Evolutionary conservation across 2,113 vertebrate genomes (phyloP), one percentile per base, ranked within the genome.

Genomic region (Cochlearius cochlearius): DNA sequence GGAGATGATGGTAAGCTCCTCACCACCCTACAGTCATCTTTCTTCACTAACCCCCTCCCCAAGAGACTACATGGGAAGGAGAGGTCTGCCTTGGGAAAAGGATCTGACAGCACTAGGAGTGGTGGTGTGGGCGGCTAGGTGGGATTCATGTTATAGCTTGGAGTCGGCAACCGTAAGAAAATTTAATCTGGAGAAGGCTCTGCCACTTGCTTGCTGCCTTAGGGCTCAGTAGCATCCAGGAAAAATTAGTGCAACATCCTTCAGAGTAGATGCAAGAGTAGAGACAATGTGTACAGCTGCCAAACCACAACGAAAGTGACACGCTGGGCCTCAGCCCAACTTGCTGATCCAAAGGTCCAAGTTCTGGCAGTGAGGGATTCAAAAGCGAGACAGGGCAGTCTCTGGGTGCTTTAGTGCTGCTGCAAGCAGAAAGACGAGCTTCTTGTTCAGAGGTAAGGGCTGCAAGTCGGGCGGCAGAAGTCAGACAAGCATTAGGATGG

Each of bases 1-100:
- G 97, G 97, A 36, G 98, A 98, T 39, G 98, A 98, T 10, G 98
- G 98, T 98, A 94, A 98, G 98, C 56, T 23, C 45, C 91, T 96
- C 76, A 45, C 34, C 26, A 36, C 11, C 45, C 56, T 27, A 26
- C 73, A 20, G 26, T 20, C 80, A 68, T 52, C 43, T 75, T 88
- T 80, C 56, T 72, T 96, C 77, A 16, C 29, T 68, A 50, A 36
- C 10, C 17, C 15, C 27, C 27, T 77, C 36, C 30, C 43, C 36
- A 52, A 53, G 81, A 89, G 60, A 75, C 47, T 74, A 14, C n/a
- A 45, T 39, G 77, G 29, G 29, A 74, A 47, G 52, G 72, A 59
- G 64, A 13, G 22, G 6, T 66, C 83, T 63, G 38, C 47, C 43
- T 60, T 38, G 43, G 53, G 84, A 23, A 64, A 43, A 55, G 41